Base-by-base conservation (phyloP, 2,113 vertebrate species). In the Aepyceros melampus region DNA sequence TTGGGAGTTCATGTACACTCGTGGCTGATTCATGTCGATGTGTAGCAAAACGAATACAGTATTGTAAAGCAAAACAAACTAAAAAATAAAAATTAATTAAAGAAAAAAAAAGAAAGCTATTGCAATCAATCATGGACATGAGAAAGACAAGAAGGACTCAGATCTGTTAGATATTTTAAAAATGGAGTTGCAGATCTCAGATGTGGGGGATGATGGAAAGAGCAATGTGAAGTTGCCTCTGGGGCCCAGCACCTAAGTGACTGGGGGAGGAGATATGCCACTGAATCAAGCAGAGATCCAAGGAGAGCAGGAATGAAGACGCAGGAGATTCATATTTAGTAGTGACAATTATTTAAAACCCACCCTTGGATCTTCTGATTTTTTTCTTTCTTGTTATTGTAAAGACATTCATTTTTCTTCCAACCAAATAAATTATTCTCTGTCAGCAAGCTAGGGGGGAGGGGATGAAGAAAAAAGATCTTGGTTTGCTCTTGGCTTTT, bases 401-500 rank as follows among this genome's bases (percentile, higher is more conserved):
- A 95, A 79, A 98, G 96, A 98, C 94, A 36, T 97, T 97, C 83
- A 89, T 98, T 98, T 97, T 97, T 33, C 91, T 98, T 98, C 91
- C 83, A 98, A 96, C 95, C 95, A 98, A 98, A 97, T 98, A 91
- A 97, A 98, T 98, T 98, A 97, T 98, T 98, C 98, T 98, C 95
- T 98, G 89, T 91, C 94, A 97, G 88, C 76, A 98, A 95, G 94
- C 91, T 95, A 36, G 15, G 92, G 97, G 97, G 96, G 92, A 91
- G 58, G 95, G 93, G 64, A 89, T 90, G 96, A 90, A 97, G 94
- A 58, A 95, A 58, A 96, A 96, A 89, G 92, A 92, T 31, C 86
- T 79, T 78, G 58, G 94, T 98, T 98, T 98, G 98, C 98, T 98
- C 93, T 98, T 95, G 97, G 97, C 98, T 99, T 98, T 98, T 97